Conservation (phyloP, 2,888 invertebrate species). For the Lepeophtheirus nordmannii region DNA sequence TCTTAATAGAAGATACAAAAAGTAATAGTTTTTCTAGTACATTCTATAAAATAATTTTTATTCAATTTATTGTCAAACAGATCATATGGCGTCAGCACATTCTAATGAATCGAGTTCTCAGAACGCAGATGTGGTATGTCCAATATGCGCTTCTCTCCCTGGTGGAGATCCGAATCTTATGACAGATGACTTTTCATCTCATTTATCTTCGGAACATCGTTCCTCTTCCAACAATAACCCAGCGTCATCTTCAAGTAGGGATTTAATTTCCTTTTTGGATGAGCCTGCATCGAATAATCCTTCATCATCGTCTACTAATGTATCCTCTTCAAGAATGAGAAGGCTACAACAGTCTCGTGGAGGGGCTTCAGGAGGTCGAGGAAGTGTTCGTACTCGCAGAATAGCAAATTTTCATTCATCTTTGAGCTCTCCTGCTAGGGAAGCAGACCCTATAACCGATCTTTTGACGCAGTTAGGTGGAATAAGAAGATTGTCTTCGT, state of each 20-base stretch:
- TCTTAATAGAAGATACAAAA: too few relatives aligned
- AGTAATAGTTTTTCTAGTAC: too few relatives aligned
- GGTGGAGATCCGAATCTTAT: slow-evolving; percentile 77
- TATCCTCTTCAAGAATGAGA: neutral
- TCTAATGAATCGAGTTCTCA: slow-evolving; percentile 88
- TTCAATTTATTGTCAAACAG: neutral
- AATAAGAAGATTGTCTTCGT: slow-evolving; percentile 58
- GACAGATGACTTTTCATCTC: slow-evolving; percentile 92
- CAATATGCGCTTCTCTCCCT: slow-evolving; percentile 87
- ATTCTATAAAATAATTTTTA: too few relatives aligned
- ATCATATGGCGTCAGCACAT: slow-evolving; percentile 90
- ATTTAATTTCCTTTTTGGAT: slow-evolving; percentile 29
- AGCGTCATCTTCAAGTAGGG: slow-evolving; percentile 22
- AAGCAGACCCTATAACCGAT: slow-evolving; percentile 92
- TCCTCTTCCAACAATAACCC: slow-evolving; percentile 34
- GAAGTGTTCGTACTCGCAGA: slow-evolving; percentile 12
- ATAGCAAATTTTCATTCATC: slow-evolving; percentile 18
- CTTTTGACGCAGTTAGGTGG: slow-evolving; percentile 85
- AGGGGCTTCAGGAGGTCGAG: slow-evolving; percentile 28
- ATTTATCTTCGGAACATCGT: slow-evolving; percentile 84
- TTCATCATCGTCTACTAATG: neutral
- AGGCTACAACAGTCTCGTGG: neutral
- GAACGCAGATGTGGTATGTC: slow-evolving; percentile 88
- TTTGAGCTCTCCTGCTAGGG: slow-evolving; percentile 40
- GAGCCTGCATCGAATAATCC: slow-evolving; percentile 10